These are phyloP conservation scores for Chionodraco myersi DNA, from an alignment of 2,113 vertebrate species.

Conservation along the genomic window DNA sequence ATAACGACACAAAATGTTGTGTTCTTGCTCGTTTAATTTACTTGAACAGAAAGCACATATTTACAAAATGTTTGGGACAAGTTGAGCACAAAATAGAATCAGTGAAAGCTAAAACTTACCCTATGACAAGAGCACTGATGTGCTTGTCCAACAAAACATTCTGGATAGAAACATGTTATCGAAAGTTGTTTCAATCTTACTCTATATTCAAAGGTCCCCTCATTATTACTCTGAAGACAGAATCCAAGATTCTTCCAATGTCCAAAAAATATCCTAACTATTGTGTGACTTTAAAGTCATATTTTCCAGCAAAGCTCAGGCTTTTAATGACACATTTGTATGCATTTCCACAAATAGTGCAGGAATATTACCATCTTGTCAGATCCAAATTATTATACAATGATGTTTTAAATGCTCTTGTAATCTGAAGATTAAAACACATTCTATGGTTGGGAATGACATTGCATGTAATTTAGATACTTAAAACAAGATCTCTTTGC, in stretches of 20 bases:
- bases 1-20: constrained; percentile 27
- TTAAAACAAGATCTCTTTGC: constrained; percentile 34
- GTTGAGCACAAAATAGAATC: neutral
- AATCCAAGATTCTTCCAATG: no score
- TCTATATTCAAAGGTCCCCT: no score
- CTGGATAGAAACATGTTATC: neutral
- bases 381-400: neutral
- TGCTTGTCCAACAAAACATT: neutral
- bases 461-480: constrained; percentile 34
- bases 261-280: no score
- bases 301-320: neutral
- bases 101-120: neutral
- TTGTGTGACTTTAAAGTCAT: neutral
- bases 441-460: constrained; percentile 35
- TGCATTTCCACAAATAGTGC: neutral
- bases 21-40: constrained; percentile 20
- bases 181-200: neutral
- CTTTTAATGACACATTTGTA: neutral
- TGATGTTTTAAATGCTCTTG: constrained; percentile 41
- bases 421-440: constrained; percentile 54
- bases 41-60: neutral
- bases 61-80: neutral
- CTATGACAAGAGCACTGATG: neutral
- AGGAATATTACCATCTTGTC: neutral
- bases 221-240: no score